These are phyloP conservation scores for Tillus elongatus DNA, from an alignment of 2,888 invertebrate genomes.

Conservation along the genomic window DNA sequence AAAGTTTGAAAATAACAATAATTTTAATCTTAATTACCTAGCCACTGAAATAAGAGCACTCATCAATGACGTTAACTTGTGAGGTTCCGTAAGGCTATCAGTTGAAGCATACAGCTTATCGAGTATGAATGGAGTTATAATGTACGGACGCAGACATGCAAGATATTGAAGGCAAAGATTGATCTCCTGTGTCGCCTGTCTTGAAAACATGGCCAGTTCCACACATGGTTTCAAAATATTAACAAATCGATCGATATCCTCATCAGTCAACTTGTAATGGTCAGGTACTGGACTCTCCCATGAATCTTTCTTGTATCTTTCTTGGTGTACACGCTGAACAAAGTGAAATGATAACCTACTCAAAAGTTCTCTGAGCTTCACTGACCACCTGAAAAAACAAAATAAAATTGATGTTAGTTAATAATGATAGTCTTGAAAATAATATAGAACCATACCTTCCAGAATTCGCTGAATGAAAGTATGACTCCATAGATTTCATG, in stretches of 20 bases:
- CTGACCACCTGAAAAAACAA: slow-evolving; percentile 53
- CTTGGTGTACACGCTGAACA: slow-evolving; percentile 50
- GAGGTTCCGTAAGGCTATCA: slow-evolving; percentile 82
- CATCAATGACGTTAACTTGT: slow-evolving; percentile 66
- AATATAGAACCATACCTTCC: slow-evolving; percentile 48
- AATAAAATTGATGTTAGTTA: slow-evolving; percentile 3
- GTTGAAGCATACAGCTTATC: slow-evolving; percentile 72
- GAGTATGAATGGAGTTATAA: slow-evolving; percentile 73
- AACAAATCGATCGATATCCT: slow-evolving; percentile 74
- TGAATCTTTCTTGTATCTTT: slow-evolving; percentile 51
- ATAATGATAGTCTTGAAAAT: neutral
- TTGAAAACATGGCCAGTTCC: slow-evolving; percentile 71
- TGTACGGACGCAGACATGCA: slow-evolving; percentile 68
- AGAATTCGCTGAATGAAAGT: slow-evolving; percentile 80
- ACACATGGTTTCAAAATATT: slow-evolving; percentile 63
- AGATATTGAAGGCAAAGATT: slow-evolving; percentile 64
- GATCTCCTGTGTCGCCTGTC: slow-evolving; percentile 53
- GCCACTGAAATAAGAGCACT: slow-evolving; percentile 61
- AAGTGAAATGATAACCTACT: slow-evolving; percentile 60
- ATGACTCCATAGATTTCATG: slow-evolving; percentile 74
- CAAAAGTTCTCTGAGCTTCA: slow-evolving; percentile 56
- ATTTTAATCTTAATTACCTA: slow-evolving; percentile 36
- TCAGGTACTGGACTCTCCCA: slow-evolving; percentile 67
- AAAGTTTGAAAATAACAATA: neutral
- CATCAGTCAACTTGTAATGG: slow-evolving; percentile 62